Conservation (phyloP, 2,797 vertebrate genomes). For the Tokudaia muenninki region DNA sequence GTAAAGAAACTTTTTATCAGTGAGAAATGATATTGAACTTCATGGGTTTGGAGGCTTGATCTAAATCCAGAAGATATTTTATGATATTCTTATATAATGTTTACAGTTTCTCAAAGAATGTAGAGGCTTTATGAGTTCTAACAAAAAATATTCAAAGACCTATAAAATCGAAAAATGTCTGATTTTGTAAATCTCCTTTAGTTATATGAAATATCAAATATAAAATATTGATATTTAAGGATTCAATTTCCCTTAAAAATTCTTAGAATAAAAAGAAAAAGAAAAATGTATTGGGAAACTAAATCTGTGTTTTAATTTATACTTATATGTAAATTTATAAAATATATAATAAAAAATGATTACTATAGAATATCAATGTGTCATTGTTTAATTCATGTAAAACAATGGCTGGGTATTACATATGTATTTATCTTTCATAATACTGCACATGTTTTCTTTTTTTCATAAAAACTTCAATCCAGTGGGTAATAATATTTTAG, state of each 20-base stretch:
- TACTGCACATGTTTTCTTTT: slow-evolving; percentile 21
- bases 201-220: neutral
- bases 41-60: neutral
- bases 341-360: slow-evolving; percentile 42
- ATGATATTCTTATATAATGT: neutral
- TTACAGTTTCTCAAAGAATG: neutral
- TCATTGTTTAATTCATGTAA: slow-evolving; percentile 52
- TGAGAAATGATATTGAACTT: slow-evolving; percentile 35
- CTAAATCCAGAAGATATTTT: slow-evolving; percentile 26
- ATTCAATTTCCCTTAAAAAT: slow-evolving; percentile 63
- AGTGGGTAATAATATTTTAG: slow-evolving; percentile 55
- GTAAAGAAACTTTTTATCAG: neutral
- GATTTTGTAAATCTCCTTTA: neutral
- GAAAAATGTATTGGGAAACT: slow-evolving; percentile 46
- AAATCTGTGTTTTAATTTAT: slow-evolving; percentile 62
- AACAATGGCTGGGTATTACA: slow-evolving; percentile 49
- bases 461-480: neutral
- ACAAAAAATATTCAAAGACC: neutral
- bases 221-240: slow-evolving; percentile 40
- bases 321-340: slow-evolving; percentile 56
- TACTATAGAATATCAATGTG: slow-evolving; percentile 44
- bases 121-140: slow-evolving; percentile 15
- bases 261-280: slow-evolving; percentile 57
- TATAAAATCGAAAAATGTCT: neutral
- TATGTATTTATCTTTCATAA: slow-evolving; percentile 59